Evolutionary conservation across 2,113 vertebrate genomes (phyloP).

Genomic region (Sprattus sprattus): DNA sequence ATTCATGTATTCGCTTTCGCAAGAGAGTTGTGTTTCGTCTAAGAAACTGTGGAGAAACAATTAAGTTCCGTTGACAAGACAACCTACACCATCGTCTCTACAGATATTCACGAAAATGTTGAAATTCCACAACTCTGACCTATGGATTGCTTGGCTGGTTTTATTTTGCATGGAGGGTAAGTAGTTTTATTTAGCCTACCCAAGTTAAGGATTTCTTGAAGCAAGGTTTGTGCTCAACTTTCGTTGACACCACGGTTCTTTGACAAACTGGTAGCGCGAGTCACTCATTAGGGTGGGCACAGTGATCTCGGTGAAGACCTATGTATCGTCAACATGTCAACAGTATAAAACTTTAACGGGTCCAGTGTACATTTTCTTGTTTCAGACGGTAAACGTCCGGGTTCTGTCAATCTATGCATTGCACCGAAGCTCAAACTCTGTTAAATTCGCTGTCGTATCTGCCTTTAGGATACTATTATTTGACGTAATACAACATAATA

Average conservation of each 20-base stretch:
- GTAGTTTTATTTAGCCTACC: conserved; percentile 22
- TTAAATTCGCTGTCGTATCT: neutral
- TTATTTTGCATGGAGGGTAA: conserved; percentile 74
- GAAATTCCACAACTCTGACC: conserved; percentile 75
- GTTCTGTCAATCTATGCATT: neutral
- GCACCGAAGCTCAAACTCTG: neutral
- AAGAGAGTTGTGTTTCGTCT: conserved; percentile 46
- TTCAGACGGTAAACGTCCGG: neutral
- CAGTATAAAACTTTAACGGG: neutral
- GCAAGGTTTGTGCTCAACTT: neutral
- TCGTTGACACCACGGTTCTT: neutral
- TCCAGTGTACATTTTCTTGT: neutral
- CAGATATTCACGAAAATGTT: conserved; percentile 62
- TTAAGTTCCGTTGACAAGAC: conserved; percentile 29
- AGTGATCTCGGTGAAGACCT: neutral
- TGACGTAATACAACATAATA: neutral
- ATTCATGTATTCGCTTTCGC: conserved; percentile 32
- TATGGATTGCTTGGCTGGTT: conserved; percentile 77
- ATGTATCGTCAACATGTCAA: neutral
- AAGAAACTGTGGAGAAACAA: conserved; percentile 45
- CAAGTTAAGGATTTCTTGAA: neutral
- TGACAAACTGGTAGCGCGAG: neutral
- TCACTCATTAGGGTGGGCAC: neutral
- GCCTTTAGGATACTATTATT: neutral
- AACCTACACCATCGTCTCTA: conserved; percentile 36